Percentiles rank a stretch among this genome's conserved stretches.
Evolutionary conservation across 2,797 vertebrate genomes (phyloP).

Genomic region (Lutjanus argentimaculatus): DNA sequence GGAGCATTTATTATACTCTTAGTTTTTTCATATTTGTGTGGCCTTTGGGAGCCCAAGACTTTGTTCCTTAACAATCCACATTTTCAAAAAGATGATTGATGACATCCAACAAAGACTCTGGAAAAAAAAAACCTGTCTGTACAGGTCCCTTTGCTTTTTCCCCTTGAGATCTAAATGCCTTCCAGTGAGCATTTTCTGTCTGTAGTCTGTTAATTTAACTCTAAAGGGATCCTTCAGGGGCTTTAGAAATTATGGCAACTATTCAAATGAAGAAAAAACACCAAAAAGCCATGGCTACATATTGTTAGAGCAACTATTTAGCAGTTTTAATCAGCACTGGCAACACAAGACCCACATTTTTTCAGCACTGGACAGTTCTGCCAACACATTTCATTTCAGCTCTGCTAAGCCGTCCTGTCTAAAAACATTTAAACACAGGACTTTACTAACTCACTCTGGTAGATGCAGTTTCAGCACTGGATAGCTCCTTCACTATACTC

Average conservation of each 20-base stretch:
- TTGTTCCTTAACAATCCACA: constrained; percentile 35
- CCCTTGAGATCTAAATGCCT: constrained; percentile 22
- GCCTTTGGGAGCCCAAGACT: constrained; percentile 32
- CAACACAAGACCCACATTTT: not conserved
- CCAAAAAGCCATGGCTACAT: not conserved
- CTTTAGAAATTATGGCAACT: not conserved
- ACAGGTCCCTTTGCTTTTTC: not conserved
- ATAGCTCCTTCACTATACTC: constrained; percentile 32
- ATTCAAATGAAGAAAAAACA: constrained; percentile 16
- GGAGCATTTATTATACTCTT: constrained; percentile 58
- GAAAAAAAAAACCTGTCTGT: constrained; percentile 9
- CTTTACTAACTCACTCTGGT: constrained; percentile 30
- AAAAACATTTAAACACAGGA: constrained; percentile 47
- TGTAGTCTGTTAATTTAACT: constrained; percentile 28
- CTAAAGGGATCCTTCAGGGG: not conserved
- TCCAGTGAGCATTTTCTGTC: constrained; percentile 23
- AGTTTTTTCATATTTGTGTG: constrained; percentile 35
- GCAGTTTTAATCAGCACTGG: constrained; percentile 7
- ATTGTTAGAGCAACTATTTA: constrained; percentile 3
- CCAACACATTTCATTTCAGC: constrained; percentile 54
- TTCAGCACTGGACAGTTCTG: constrained; percentile 43
- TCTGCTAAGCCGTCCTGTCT: constrained; percentile 34
- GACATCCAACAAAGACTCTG: constrained; percentile 23
- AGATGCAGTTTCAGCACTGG: constrained; percentile 53
- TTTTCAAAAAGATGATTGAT: constrained; percentile 50